Evolutionary conservation across 1,140 invertebrate species (phyloP), one percentile per base, ranked within the genome.

Genomic region (Sinonovacula constricta): DNA sequence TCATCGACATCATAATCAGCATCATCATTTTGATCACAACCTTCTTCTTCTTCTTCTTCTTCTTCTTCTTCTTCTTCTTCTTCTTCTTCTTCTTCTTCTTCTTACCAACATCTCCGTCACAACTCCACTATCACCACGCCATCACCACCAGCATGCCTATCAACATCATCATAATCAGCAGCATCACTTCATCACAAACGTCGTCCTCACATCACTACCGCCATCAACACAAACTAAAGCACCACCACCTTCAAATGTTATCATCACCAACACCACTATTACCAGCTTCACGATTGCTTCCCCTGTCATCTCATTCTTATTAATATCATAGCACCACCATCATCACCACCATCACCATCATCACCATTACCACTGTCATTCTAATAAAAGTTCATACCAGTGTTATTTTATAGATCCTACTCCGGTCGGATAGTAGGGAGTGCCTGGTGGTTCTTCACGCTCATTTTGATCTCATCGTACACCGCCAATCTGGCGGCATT

Each of bases 391-490:
- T 60, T 30, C n/a, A 18, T 49, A 49, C n/a, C 45, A 49, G 12
- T 14, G 15, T 34, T 57, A 59, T 67, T 54, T 54, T 77, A 28
- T 72, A 89, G 87, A 69, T 88, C 83, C 5, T 82, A 83, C 33
- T 87, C 85, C 2, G 85, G 84, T 1, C 76, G 86, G 14, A 98
- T 99, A 85, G 97, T 98, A 0, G 97, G 97, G 7, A 95, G 95
- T 63, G 97, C 97, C 0, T 99, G 97, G 97, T 98, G 97, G 97
- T 98, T 98, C 91, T 99, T 99, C 91, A 98, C 97, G 0, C 92
- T 99, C 22, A 99, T 99, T 84, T 98, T 99, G 95, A 99, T 99
- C 86, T 99, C 97, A 18, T 99, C 97, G 0, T 99, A 99, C 91
- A 99, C 98, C 30, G 98, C 98, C 36, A 99, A 99, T 91, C 93